phyloP scores from a whole-genome alignment of 2,113 vertebrate genomes.

The Diadophis punctatus region DNA sequence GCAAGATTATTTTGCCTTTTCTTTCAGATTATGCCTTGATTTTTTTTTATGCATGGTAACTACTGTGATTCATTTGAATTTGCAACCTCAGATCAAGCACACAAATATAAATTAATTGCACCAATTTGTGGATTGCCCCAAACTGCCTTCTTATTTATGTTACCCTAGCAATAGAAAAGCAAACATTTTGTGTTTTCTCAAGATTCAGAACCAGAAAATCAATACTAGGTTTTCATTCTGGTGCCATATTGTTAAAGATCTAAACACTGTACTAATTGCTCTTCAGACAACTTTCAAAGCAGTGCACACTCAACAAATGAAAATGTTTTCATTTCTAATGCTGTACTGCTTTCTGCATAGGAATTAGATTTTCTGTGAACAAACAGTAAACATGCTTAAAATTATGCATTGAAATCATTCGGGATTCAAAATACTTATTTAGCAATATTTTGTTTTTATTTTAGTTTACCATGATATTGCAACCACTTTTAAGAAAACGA shows the following conservation, averaged over 20 bases:
- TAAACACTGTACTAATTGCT: background rate
- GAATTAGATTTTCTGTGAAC: background rate
- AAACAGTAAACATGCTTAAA: background rate
- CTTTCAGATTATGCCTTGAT: background rate
- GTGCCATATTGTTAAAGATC: background rate
- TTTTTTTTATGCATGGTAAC: background rate
- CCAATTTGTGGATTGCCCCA: background rate
- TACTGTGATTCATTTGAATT: background rate
- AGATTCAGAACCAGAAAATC: background rate
- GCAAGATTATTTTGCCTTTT: background rate
- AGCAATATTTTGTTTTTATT: conserved; percentile 29
- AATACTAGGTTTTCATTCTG: background rate
- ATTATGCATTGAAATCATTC: background rate
- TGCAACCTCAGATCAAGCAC: background rate
- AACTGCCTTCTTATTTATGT: background rate
- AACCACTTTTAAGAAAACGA: conserved; percentile 83
- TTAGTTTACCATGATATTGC: conserved; percentile 90
- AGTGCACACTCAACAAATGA: background rate
- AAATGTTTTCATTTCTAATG: too few species aligned
- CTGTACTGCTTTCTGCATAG: background rate
- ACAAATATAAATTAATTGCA: background rate
- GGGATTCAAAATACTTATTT: background rate
- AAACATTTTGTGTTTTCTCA: background rate
- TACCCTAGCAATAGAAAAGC: background rate
- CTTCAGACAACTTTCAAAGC: background rate